phyloP scores from a whole-genome alignment of 2,888 invertebrate genomes.

The Conistra vaccinii region DNA sequence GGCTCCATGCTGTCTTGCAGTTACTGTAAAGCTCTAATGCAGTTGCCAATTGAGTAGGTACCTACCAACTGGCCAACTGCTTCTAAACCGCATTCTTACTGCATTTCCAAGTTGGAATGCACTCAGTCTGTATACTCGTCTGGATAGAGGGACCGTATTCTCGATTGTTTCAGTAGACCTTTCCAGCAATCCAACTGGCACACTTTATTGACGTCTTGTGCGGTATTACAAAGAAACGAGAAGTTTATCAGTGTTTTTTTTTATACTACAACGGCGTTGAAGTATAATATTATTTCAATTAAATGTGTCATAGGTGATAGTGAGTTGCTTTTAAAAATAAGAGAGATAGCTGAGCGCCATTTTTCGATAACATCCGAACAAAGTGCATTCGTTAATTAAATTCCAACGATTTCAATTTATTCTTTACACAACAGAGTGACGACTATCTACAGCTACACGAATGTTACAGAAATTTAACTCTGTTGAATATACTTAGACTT shows the following conservation, averaged over 20 bases:
- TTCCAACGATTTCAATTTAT: conserved; percentile 40
- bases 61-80: no score
- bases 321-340: conserved; percentile 44
- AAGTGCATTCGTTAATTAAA: conserved; percentile 58
- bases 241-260: conserved; percentile 27
- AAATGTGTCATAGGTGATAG: conserved; percentile 56
- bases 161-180: conserved; percentile 26
- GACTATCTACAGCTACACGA: conserved; percentile 18
- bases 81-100: conserved; percentile 37
- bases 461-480: conserved; percentile 4
- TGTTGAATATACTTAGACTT: conserved; percentile 4
- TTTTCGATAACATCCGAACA: conserved; percentile 55
- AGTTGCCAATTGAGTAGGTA: conserved; percentile 18
- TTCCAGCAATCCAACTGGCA: conserved; percentile 1
- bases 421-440: conserved; percentile 19
- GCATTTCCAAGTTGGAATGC: conserved; percentile 33
- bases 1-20: conserved; percentile 19
- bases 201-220: conserved; percentile 25
- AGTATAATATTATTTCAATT: conserved; percentile 38
- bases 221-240: conserved; percentile 21
- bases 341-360: conserved; percentile 51
- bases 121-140: conserved; percentile 1
- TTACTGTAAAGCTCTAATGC: conserved; percentile 14
- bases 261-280: conserved; percentile 27
- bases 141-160: not conserved